A percentile compares a stretch with the other conserved stretches of the same genome.
Conservation (phyloP, 2,797 vertebrate species). For the Helostoma temminkii region DNA sequence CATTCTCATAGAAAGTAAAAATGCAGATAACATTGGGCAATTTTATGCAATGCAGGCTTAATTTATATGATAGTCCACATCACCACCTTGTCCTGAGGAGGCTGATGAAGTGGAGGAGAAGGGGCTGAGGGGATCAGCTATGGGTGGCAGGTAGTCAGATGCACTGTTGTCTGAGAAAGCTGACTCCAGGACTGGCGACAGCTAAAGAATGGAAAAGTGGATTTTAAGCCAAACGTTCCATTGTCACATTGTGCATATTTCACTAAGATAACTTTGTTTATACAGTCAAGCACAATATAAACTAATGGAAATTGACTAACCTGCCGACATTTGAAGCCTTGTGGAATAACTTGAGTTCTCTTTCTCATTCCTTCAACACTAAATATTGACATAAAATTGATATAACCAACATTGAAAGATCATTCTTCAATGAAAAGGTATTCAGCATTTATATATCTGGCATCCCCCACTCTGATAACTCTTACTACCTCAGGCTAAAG, state of each 20-base stretch:
- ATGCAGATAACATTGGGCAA: background rate
- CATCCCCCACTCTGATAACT: background rate
- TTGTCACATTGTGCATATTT: background rate
- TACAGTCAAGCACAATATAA: background rate
- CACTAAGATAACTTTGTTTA: background rate
- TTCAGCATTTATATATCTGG: background rate
- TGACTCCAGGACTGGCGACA: slow-evolving; percentile 83
- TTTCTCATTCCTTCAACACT: slow-evolving; percentile 64
- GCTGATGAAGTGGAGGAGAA: slow-evolving; percentile 68
- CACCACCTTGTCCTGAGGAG: slow-evolving; percentile 58
- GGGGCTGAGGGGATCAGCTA: slow-evolving; percentile 56
- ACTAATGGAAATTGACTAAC: slow-evolving; percentile 54
- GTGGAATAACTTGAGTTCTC: slow-evolving; percentile 69
- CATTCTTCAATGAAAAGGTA: background rate
- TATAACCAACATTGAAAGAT: background rate
- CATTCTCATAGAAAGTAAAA: background rate
- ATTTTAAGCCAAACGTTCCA: background rate
- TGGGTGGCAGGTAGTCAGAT: slow-evolving; percentile 70
- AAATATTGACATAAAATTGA: slow-evolving; percentile 30
- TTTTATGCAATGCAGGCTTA: background rate
- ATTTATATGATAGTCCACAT: background rate
- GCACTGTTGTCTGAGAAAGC: slow-evolving; percentile 77
- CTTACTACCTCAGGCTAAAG: no score
- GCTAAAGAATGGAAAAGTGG: slow-evolving; percentile 61
- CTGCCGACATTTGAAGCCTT: slow-evolving; percentile 63